A percentile compares a stretch with the other conserved stretches of the same genome.
These are phyloP conservation scores for Galeruca laticollis DNA, from an alignment of 2,888 invertebrate genomes.

Conservation along the genomic window DNA sequence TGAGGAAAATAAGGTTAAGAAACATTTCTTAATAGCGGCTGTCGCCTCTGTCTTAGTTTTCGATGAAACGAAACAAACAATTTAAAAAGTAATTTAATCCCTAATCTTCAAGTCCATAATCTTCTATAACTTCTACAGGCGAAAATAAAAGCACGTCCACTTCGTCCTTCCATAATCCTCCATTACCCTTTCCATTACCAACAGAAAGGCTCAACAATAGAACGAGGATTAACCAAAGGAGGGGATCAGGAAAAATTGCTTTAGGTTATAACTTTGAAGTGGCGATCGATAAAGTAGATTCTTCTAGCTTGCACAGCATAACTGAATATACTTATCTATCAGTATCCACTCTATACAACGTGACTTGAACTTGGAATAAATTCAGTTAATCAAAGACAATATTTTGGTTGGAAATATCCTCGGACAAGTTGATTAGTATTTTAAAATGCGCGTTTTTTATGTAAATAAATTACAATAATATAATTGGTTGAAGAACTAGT, in stretches of 20 bases:
- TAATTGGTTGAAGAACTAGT: no score
- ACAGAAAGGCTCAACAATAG: conserved; percentile 61
- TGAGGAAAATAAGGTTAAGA: conserved; percentile 1
- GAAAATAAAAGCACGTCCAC: conserved; percentile 54
- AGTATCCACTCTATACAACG: no score
- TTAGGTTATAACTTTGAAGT: neutral
- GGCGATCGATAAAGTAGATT: neutral
- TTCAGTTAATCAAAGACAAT: no score
- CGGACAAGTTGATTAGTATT: no score
- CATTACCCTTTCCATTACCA: conserved; percentile 62
- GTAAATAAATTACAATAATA: no score
- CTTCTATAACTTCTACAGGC: conserved; percentile 54
- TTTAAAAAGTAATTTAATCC: conserved; percentile 56
- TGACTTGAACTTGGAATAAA: no score
- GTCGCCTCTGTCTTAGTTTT: conserved; percentile 11
- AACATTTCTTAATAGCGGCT: conserved; percentile 26
- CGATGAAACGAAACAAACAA: conserved; percentile 49
- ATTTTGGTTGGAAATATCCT: no score
- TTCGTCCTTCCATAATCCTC: conserved; percentile 54
- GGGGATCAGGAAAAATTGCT: conserved; percentile 6
- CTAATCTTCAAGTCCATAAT: conserved; percentile 56
- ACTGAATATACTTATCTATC: no score
- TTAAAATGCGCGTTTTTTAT: no score
- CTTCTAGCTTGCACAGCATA: neutral
- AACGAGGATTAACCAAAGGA: conserved; percentile 53